Conservation (phyloP, 2,888 invertebrate genomes). For the Strigamia maritima region DNA sequence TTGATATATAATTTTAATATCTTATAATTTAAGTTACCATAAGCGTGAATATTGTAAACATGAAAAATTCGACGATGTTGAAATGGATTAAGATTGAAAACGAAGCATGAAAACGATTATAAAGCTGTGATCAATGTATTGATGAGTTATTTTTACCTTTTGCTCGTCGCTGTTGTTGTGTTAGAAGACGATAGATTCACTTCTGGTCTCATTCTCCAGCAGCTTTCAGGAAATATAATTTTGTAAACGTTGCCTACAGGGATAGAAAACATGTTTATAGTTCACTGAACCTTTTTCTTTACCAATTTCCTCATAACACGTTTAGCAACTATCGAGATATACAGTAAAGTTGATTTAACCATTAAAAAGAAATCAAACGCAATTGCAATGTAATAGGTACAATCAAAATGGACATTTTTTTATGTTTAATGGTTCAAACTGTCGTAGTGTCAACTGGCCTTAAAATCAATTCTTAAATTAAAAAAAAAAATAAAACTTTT, state of each 20-base stretch:
- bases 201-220: slow-evolving; percentile 12
- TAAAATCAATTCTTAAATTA: too few species aligned
- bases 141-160: not conserved
- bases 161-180: not conserved
- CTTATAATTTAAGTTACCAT: too few species aligned
- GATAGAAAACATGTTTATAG: slow-evolving; percentile 11
- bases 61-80: too few species aligned
- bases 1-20: not conserved
- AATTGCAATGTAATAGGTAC: too few species aligned
- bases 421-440: too few species aligned
- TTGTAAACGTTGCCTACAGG: slow-evolving; percentile 1
- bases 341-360: not conserved
- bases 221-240: not conserved
- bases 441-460: too few species aligned
- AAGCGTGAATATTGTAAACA: too few species aligned
- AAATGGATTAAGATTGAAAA: too few species aligned
- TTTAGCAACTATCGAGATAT: not conserved
- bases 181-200: not conserved
- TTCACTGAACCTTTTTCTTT: slow-evolving; percentile 10
- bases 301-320: slow-evolving; percentile 1
- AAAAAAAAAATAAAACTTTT: too few species aligned
- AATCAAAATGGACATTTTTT: too few species aligned
- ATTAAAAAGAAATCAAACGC: not conserved
- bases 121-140: not conserved
- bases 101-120: too few species aligned